Base-by-base conservation (phyloP, 1,140 invertebrate genomes). In the Eumeta japonica region DNA sequence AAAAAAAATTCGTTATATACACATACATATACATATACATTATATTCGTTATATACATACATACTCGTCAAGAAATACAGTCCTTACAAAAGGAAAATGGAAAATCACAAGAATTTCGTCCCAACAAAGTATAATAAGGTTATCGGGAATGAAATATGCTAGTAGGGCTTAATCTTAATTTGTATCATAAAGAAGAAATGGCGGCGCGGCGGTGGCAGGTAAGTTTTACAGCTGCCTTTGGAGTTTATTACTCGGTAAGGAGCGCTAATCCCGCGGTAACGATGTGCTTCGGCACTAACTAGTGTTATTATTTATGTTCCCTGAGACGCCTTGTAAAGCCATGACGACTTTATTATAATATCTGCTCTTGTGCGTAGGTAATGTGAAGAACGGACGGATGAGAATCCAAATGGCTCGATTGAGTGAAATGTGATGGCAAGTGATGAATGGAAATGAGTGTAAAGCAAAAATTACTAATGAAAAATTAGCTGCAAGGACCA, bases 221-320 rank as follows among this genome's bases (percentile, higher is more conserved):
- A 14, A 16, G 9, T 17, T 33, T 33, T 33, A 33, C 31, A 37
- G 39, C 13, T 35, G 20, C 29, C 49, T n/a, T 44, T 45, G 24
- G 11, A 37, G 31, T 58, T 58, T 48, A 60, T 40, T 50, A 44
- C 49, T 49, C 15, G 28, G 37, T 42, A 43, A 55, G 52, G 45
- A 43, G 45, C 45, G 45, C 45, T 55, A 54, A 50, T 46, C 51
- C 33, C 19, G 32, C 43, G 43, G 46, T 56, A 56, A 61, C 52
- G 52, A 55, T 44, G 52, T 51, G 44, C 54, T 55, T 57, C 50
- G 48, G 54, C 52, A 53, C 54, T 48, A 53, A 59, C 47, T 57
- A 46, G 42, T 56, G n/a, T 28, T 55, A 46, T 57, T 52, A 59
- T 59, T 59, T 58, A 60, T 41, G 39, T 39, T 35, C 43, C 42